Conservation (phyloP, 2,797 vertebrate genomes). For the Sparus aurata region DNA sequence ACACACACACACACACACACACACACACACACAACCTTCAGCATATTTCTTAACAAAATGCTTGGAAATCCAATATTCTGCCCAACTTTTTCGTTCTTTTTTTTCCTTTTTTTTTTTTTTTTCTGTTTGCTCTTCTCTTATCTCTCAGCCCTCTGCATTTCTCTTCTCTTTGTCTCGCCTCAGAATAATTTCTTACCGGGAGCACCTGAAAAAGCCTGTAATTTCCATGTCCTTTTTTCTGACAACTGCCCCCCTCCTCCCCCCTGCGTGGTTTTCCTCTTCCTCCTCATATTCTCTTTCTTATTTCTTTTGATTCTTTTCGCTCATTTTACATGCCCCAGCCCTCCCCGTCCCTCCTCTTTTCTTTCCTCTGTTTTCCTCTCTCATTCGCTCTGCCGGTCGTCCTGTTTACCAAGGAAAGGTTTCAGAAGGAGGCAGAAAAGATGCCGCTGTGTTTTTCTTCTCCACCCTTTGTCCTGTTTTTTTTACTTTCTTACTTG, state of each 20-base stretch:
- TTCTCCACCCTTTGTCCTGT: conserved; percentile 67
- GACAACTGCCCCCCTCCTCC: conserved; percentile 43
- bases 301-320: conserved; percentile 60
- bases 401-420: conserved; percentile 33
- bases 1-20: not conserved
- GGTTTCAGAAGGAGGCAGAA: conserved; percentile 39
- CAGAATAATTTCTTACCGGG: conserved; percentile 61
- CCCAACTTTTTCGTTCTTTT: conserved; percentile 6
- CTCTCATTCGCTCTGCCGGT: conserved; percentile 34
- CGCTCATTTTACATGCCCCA: conserved; percentile 47
- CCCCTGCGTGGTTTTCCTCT: conserved; percentile 19
- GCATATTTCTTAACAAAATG: conserved; percentile 45
- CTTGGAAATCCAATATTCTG: conserved; percentile 59
- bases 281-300: conserved; percentile 38
- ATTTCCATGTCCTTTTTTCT: conserved; percentile 67
- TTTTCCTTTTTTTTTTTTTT: not conserved
- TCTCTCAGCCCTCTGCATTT: conserved; percentile 27
- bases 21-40: conserved; percentile 30
- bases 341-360: conserved; percentile 11
- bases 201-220: conserved; percentile 66
- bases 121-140: conserved; percentile 24
- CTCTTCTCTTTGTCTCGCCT: conserved; percentile 48
- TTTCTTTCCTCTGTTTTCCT: conserved; percentile 24
- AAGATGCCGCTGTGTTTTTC: conserved; percentile 56
- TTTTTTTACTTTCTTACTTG: conserved; percentile 76